phyloP scores from a whole-genome alignment of 2,888 invertebrate species.

The Rhodophaea formosa region DNA sequence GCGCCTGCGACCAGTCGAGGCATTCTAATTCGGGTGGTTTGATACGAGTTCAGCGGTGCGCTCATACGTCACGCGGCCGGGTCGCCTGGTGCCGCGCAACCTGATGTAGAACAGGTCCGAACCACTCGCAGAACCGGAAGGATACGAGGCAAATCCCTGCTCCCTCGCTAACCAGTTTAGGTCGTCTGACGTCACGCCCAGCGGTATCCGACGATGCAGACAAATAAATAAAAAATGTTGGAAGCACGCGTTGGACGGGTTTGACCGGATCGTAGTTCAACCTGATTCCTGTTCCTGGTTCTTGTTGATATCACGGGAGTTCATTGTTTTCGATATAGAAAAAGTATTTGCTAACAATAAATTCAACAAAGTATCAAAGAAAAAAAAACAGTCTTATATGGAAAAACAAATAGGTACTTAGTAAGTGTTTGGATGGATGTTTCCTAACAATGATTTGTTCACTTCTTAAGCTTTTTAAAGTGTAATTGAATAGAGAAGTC shows the following conservation, averaged over 20 bases:
- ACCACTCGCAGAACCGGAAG: constrained; percentile 80
- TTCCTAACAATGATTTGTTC: no score
- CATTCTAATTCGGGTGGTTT: constrained; percentile 49
- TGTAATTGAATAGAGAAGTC: no score
- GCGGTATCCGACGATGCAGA: constrained; percentile 80
- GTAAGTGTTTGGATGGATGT: no score
- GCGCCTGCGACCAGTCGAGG: constrained; percentile 31
- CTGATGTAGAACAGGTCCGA: constrained; percentile 78
- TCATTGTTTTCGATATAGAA: constrained; percentile 42
- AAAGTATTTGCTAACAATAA: not conserved
- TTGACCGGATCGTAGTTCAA: constrained; percentile 81
- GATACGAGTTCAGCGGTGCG: constrained; percentile 38
- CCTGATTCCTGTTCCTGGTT: constrained; percentile 81
- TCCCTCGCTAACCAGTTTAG: constrained; percentile 81
- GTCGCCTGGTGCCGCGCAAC: constrained; percentile 65
- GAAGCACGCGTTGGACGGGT: constrained; percentile 80
- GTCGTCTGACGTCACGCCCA: constrained; percentile 79
- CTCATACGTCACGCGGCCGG: constrained; percentile 65
- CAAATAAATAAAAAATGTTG: constrained; percentile 81
- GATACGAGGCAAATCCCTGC: constrained; percentile 81
- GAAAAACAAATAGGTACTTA: no score
- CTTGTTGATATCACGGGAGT: constrained; percentile 57
- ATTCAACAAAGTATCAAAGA: no score
- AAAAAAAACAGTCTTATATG: no score
- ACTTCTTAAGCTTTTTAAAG: no score